Conservation (phyloP, 2,888 invertebrate genomes). For the Erebia aethiops region DNA sequence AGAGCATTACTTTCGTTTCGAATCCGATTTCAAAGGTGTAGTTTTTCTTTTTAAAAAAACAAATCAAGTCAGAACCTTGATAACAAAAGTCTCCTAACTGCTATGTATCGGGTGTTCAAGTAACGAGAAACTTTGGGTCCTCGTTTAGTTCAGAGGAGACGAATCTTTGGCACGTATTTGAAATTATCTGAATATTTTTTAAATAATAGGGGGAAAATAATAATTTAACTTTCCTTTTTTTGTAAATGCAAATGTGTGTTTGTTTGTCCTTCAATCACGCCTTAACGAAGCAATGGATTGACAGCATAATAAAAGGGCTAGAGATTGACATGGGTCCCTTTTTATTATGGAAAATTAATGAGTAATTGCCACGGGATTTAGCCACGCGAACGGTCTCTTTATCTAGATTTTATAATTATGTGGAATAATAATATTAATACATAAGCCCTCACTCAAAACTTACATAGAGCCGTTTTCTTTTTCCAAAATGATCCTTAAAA, state of each 20-base stretch:
- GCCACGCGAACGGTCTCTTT: no score
- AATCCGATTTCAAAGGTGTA: constrained; percentile 30
- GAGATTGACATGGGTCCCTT: no score
- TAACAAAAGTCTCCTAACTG: constrained; percentile 28
- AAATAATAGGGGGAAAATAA: neutral
- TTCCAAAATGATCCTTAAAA: neutral
- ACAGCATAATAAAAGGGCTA: no score
- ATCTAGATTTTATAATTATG: no score
- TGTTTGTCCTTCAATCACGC: no score
- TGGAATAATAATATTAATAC: no score
- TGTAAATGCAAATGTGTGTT: neutral
- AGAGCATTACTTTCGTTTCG: neutral
- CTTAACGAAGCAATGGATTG: no score
- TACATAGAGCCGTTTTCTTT: no score
- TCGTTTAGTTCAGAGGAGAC: constrained; percentile 4
- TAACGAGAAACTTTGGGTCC: constrained; percentile 16
- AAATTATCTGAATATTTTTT: neutral
- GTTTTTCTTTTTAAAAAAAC: constrained; percentile 19
- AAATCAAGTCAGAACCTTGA: constrained; percentile 8
- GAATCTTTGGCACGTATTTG: constrained; percentile 8
- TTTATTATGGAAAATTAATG: no score
- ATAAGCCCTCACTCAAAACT: no score
- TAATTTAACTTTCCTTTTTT: neutral
- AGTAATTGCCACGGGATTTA: no score
- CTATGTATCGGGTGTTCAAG: constrained; percentile 18